A percentile compares a stretch with the other conserved stretches of the same genome.
Evolutionary conservation across 2,113 vertebrate species (phyloP).

Genomic region (Mobula birostris): DNA sequence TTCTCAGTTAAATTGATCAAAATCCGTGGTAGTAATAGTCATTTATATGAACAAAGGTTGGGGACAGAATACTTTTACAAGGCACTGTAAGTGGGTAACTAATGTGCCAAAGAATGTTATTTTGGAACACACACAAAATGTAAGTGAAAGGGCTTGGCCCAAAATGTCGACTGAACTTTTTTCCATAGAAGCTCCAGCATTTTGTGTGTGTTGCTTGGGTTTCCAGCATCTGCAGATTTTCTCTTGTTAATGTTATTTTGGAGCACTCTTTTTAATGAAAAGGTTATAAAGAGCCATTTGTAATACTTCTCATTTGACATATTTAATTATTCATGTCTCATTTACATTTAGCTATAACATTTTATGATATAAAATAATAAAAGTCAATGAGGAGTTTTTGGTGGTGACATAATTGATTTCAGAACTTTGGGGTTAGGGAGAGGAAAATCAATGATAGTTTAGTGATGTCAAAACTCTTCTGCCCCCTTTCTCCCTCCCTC

Average conservation of each 20-base stretch:
- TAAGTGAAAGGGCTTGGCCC: too few relatives aligned
- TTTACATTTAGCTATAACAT: background rate
- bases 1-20: too few relatives aligned
- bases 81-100: constrained; percentile 9
- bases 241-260: background rate
- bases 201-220: too few relatives aligned
- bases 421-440: background rate
- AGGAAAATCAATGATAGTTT: background rate
- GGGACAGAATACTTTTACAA: too few relatives aligned
- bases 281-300: constrained; percentile 1
- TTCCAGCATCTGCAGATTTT: too few relatives aligned
- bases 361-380: constrained; percentile 3
- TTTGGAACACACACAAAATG: background rate
- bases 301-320: constrained; percentile 14
- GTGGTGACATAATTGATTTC: background rate
- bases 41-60: too few relatives aligned
- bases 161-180: too few relatives aligned
- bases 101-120: constrained; percentile 9
- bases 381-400: background rate
- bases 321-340: background rate
- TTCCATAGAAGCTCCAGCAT: too few relatives aligned
- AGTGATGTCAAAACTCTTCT: background rate
- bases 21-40: too few relatives aligned
- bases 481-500: too few relatives aligned
- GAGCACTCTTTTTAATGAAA: background rate